Conservation (phyloP, 2,113 vertebrate species). For the Procavia capensis region DNA sequence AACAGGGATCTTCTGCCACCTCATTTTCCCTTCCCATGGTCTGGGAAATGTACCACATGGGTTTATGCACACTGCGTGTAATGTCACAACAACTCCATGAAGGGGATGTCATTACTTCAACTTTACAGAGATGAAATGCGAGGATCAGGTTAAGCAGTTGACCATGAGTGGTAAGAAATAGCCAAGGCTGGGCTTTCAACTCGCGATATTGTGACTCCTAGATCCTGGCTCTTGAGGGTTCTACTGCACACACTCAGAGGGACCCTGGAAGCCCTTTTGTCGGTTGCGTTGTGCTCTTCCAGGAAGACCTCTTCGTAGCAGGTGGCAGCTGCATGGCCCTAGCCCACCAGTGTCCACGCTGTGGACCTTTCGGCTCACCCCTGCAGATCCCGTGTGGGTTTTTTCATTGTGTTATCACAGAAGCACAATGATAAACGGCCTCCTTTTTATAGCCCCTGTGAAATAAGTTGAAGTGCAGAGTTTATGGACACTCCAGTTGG, state of each 20-base stretch:
- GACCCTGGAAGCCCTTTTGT: background rate
- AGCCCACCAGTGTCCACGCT: rapidly evolving
- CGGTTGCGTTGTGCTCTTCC: rapidly evolving
- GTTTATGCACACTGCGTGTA: background rate
- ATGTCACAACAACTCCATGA: background rate
- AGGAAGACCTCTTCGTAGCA: background rate
- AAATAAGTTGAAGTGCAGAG: conserved; percentile 50
- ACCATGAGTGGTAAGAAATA: background rate
- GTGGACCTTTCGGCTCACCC: background rate
- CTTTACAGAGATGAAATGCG: background rate
- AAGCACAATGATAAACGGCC: conserved; percentile 34
- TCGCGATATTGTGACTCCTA: background rate
- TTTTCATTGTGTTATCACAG: conserved; percentile 50
- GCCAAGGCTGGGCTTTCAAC: background rate
- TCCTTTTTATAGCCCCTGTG: conserved; percentile 39
- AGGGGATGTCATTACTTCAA: background rate
- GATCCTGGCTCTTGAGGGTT: background rate
- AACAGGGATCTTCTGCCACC: background rate
- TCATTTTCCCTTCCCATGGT: background rate
- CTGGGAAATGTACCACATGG: background rate
- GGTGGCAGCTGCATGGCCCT: rapidly evolving
- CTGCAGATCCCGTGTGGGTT: background rate
- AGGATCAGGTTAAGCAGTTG: background rate
- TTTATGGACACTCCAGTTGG: conserved; percentile 61
- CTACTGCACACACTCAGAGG: background rate